These are phyloP conservation scores for Sorex maritimensis DNA, from an alignment of 2,797 vertebrate genomes.

Conservation along the genomic window DNA sequence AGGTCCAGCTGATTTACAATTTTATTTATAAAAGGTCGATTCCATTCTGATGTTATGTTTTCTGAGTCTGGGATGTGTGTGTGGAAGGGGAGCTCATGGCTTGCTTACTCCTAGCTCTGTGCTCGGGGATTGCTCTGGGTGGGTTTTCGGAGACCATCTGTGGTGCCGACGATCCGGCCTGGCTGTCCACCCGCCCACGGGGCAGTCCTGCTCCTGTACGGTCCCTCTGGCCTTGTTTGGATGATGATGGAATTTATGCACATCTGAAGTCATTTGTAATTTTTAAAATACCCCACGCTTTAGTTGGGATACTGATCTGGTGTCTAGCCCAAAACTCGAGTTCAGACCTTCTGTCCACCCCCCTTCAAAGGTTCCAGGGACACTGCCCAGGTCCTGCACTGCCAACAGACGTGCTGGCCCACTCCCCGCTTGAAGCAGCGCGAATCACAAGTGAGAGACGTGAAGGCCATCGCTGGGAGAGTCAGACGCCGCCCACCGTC, in stretches of 20 bases:
- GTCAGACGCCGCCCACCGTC: not conserved
- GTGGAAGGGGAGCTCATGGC: no score
- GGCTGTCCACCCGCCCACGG: no score
- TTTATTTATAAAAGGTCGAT: constrained; percentile 59
- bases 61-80: no score
- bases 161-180: no score
- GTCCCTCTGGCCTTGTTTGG: no score
- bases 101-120: no score
- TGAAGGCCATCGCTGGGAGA: constrained; percentile 38
- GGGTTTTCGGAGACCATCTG: no score
- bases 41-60: constrained; percentile 46
- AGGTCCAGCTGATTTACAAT: not conserved
- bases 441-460: constrained; percentile 17
- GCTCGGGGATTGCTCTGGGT: no score
- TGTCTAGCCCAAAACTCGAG: constrained; percentile 5
- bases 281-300: constrained; percentile 59
- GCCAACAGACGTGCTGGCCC: constrained; percentile 13
- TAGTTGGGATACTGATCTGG: not conserved
- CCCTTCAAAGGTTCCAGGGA: not conserved
- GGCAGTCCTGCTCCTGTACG: no score
- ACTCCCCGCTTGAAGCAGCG: constrained; percentile 17
- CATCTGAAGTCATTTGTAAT: constrained; percentile 70
- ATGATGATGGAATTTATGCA: not conserved
- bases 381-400: not conserved
- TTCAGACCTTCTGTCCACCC: not conserved